Evolutionary conservation across 2,888 invertebrate genomes (phyloP).

Genomic region (Habroteleia sp.): DNA sequence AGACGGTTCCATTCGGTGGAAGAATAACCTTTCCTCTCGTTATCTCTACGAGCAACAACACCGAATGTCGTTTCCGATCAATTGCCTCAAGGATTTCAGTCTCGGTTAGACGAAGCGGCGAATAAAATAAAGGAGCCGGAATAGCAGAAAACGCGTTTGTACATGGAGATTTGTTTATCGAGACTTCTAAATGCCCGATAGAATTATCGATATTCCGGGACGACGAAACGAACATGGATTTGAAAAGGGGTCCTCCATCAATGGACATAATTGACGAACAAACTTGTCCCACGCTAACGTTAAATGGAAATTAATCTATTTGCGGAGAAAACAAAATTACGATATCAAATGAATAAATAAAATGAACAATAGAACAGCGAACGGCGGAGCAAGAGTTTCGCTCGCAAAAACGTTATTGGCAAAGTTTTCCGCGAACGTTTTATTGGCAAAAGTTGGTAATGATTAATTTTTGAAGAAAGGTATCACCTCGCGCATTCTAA

Average conservation of each 20-base stretch:
- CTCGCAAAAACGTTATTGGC: slow-evolving; percentile 2
- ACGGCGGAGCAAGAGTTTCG: background rate
- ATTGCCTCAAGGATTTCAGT: slow-evolving; percentile 72
- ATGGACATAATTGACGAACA: no score
- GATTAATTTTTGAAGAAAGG: slow-evolving; percentile 24
- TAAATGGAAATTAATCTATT: no score
- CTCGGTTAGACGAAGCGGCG: slow-evolving; percentile 64
- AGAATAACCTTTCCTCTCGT: slow-evolving; percentile 62
- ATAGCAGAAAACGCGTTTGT: slow-evolving; percentile 31
- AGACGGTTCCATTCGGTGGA: slow-evolving; percentile 43
- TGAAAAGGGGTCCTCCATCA: no score
- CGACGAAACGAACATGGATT: no score
- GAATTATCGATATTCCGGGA: no score
- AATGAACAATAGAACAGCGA: background rate
- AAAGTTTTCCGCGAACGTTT: slow-evolving; percentile 6
- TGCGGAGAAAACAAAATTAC: no score
- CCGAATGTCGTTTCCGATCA: slow-evolving; percentile 69
- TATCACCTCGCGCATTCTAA: slow-evolving; percentile 1
- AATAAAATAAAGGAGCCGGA: slow-evolving; percentile 66
- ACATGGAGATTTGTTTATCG: slow-evolving; percentile 24
- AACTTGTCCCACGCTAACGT: no score
- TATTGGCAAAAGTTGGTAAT: slow-evolving; percentile 15
- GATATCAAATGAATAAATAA: background rate
- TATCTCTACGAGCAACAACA: slow-evolving; percentile 62
- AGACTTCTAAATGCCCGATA: no score